A percentile compares a stretch with the other conserved stretches of the same genome.
phyloP scores from a whole-genome alignment of 2,113 vertebrate species.

The Thunnus maccoyii region DNA sequence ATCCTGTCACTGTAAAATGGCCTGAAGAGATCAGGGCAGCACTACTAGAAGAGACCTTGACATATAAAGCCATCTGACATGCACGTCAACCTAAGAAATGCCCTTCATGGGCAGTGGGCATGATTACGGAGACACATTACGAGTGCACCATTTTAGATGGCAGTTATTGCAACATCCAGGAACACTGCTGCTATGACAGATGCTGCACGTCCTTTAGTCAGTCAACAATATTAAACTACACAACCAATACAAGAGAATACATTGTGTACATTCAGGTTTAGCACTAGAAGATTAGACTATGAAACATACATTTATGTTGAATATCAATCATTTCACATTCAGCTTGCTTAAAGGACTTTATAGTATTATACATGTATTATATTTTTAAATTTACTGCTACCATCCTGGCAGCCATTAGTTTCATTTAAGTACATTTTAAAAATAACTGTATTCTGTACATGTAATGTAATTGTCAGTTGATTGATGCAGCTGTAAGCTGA shows the following conservation, averaged over 20 bases:
- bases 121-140: constrained; percentile 55
- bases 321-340: background rate
- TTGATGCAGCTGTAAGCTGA: constrained; percentile 11
- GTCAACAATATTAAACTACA: constrained; percentile 25
- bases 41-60: constrained; percentile 69
- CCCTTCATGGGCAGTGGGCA: constrained; percentile 75
- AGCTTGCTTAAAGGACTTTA: background rate
- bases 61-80: constrained; percentile 70
- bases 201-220: constrained; percentile 19
- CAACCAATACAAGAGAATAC: background rate
- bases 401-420: background rate
- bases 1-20: constrained; percentile 74
- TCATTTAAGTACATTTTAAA: constrained; percentile 6
- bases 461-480: background rate
- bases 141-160: constrained; percentile 44
- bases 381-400: background rate
- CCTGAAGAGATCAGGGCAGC: constrained; percentile 64
- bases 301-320: background rate
- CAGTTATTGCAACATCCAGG: constrained; percentile 44
- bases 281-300: background rate
- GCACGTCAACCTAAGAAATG: constrained; percentile 55
- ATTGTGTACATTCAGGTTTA: constrained; percentile 8
- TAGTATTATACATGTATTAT: background rate
- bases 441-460: no score
- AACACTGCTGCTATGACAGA: constrained; percentile 53